Base-by-base conservation (phyloP, 2,113 vertebrate genomes). In the Hoplias malabaricus region DNA sequence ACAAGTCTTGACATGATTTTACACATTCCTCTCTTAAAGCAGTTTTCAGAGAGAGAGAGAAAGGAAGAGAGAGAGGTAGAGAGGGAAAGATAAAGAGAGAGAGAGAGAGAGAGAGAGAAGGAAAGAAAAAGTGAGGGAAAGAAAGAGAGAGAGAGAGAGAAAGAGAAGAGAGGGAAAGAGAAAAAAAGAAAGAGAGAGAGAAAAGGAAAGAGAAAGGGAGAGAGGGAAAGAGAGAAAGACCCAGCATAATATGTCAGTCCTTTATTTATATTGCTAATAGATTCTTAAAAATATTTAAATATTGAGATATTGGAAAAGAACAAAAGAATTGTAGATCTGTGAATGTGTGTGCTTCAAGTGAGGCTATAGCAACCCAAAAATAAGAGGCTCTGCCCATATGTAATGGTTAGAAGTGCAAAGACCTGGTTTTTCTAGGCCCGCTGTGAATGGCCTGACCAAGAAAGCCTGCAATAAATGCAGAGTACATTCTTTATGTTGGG, bases 1-100 rank as follows among this genome's bases (percentile, higher is more conserved):
- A 84, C 90, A 84, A 82, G 88, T 73, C 78, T 53, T 40, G 65
- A 77, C 89, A 69, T 10, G 89, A 62, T 61, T 29, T n/a, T 23
- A 79, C 16, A 79, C 86, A 89, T 89, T 79, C 77, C 57, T 29
- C 88, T 73, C 46, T 57, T 21, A 31, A 63, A 23, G 34, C 68
- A 53, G 71, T 33, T 36, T 31, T 53, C 23, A 54, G 63, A 77
- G 38, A 68, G n/a, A 40, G 3, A 43, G 25, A 40, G 61, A 23
- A 2, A 27, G 9, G 65, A 0, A 43, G 23, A 76, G 25, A 65
- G 27, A 73, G 27, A 27, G 14, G 61, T 5, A 6, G 16, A 69
- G 0, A 40, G 38, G 12, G 38, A 40, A 11, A 12, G 21, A 67
- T 12, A 48, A 25, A 6, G 8, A 65, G n/a, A 9, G 21, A 25